These are phyloP conservation scores for Clupea harengus DNA, from an alignment of 2,113 vertebrate species.

Conservation along the genomic window DNA sequence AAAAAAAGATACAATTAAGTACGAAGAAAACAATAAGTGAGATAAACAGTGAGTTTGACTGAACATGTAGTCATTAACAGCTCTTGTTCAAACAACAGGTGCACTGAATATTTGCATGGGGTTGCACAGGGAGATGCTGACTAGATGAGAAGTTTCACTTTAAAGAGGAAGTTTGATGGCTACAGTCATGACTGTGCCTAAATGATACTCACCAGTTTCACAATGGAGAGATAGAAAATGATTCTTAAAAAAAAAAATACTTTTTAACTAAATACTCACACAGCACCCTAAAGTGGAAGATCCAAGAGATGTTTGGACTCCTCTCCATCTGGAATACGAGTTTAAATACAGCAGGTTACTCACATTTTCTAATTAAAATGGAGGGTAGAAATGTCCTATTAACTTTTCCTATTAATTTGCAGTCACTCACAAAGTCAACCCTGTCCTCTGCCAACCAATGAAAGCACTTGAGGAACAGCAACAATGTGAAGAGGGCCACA, in stretches of 20 bases:
- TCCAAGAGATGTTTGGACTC: constrained; percentile 96
- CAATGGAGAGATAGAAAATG: background rate
- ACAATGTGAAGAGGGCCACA: constrained; percentile 94
- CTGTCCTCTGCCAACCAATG: constrained; percentile 97
- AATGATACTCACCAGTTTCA: background rate
- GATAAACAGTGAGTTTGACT: background rate
- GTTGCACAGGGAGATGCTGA: background rate
- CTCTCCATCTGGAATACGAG: constrained; percentile 84
- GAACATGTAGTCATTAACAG: background rate
- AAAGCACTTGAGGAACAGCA: constrained; percentile 97
- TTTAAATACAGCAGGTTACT: background rate
- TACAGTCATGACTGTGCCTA: background rate
- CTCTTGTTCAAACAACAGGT: constrained; percentile 26
- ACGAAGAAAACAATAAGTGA: no score
- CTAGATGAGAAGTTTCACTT: constrained; percentile 10
- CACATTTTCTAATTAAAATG: background rate
- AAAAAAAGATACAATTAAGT: background rate
- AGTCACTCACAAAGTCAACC: constrained; percentile 90
- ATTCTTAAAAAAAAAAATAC: background rate
- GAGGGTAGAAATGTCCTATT: background rate
- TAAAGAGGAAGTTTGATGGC: background rate
- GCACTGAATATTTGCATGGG: constrained; percentile 45
- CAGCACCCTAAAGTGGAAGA: constrained; percentile 91
- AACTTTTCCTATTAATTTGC: background rate
- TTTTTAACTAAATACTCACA: constrained; percentile 75